Base-by-base conservation (phyloP, 2,797 vertebrate genomes). In the Pipistrellus pipistrellus region DNA sequence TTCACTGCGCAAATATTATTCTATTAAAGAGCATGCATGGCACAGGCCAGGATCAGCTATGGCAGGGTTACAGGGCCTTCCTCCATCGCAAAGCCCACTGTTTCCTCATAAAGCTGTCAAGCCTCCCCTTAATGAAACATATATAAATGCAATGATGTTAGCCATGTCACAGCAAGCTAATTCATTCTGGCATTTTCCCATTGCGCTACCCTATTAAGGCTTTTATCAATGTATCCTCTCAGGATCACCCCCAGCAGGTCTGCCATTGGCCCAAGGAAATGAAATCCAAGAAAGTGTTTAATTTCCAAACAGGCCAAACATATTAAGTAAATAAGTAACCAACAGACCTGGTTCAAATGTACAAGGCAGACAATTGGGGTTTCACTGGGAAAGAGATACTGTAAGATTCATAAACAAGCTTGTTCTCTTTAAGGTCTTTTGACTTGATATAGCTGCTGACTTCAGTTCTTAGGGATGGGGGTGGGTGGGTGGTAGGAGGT, bases 71-170 rank as follows among this genome's bases (percentile, higher is more conserved):
- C 98, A 98, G 97, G 97, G 97, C 98, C 98, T 98, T 98, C 98
- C 97, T 98, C 98, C 96, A 96, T 95, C 96, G 96, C 97, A 98
- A 98, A 97, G 97, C 98, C 98, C 98, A 98, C 98, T 96, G 97
- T 98, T 98, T 98, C 97, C 98, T 98, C 98, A 98, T 98, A 99
- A 99, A 99, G 96, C 98, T 99, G 98, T 98, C 98, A 98, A 98
- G 97, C 80, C 97, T 93, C 96, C 10, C 76, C 98, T 98, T 98
- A 98, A 98, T 98, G 98, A 98, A 98, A 98, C 98, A 98, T 98
- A 98, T 98, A 98, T 98, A 98, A 98, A 97, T 88, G 93, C 97
- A 91, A 82, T 98, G 96, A 98, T 97, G 97, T 98, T 98, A 98
- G 97, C 98, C 97, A 98, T 97, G 95, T 98, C 98, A 97, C 78